phyloP scores from a whole-genome alignment of 2,888 invertebrate species.

The Apomyelois bistriatella region DNA sequence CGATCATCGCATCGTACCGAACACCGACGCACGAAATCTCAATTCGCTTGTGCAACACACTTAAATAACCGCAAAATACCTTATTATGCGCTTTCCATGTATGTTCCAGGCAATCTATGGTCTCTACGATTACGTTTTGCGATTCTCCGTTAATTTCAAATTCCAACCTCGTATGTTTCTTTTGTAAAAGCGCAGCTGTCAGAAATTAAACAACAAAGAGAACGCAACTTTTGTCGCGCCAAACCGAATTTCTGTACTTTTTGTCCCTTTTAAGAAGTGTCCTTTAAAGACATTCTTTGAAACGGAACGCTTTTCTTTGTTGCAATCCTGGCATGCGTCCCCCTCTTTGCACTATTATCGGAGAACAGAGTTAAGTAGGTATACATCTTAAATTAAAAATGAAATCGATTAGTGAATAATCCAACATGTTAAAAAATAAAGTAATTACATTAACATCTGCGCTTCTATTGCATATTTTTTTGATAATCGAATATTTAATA shows the following conservation, averaged over 20 bases:
- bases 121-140: slow-evolving; percentile 52
- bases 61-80: slow-evolving; percentile 79
- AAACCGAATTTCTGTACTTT: slow-evolving; percentile 57
- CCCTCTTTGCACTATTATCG: slow-evolving; percentile 31
- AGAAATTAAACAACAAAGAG: slow-evolving; percentile 64
- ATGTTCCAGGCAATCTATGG: slow-evolving; percentile 68
- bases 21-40: slow-evolving; percentile 72
- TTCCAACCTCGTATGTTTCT: slow-evolving; percentile 60
- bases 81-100: slow-evolving; percentile 78
- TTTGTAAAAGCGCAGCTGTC: slow-evolving; percentile 69
- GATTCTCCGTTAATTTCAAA: slow-evolving; percentile 70
- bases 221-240: slow-evolving; percentile 69
- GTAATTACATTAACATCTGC: too few species aligned
- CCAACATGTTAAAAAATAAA: too few species aligned
- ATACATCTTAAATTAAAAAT: neutral
- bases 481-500: too few species aligned
- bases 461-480: too few species aligned
- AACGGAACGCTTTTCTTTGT: slow-evolving; percentile 64
- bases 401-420: neutral
- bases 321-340: slow-evolving; percentile 39
- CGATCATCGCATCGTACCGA: slow-evolving; percentile 54
- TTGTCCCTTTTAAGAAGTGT: slow-evolving; percentile 59
- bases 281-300: slow-evolving; percentile 61
- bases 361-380: slow-evolving; percentile 18
- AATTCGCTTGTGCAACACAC: slow-evolving; percentile 72